Evolutionary conservation across 2,888 invertebrate genomes (phyloP).

Genomic region (Dasypogon diadema): DNA sequence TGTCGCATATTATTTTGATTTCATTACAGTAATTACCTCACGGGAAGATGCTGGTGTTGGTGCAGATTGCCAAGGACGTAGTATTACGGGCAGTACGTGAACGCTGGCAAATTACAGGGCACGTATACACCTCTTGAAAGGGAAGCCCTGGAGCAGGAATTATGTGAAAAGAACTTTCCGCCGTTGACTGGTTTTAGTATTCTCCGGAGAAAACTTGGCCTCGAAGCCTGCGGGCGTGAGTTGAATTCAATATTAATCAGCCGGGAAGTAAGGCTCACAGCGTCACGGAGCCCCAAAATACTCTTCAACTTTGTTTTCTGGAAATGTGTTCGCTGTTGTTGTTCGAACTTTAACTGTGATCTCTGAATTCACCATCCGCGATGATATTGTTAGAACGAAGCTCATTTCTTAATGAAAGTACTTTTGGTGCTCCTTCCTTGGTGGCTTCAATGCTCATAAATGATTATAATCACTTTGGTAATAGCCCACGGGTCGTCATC

Average conservation of each 20-base stretch:
- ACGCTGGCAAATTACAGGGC: slow-evolving; percentile 2
- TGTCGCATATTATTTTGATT: slow-evolving; percentile 52
- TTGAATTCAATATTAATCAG: slow-evolving; percentile 52
- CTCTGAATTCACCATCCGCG: slow-evolving; percentile 9
- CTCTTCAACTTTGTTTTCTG: neutral
- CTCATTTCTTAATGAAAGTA: slow-evolving; percentile 22
- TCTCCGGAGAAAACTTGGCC: slow-evolving; percentile 40
- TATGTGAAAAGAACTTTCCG: slow-evolving; percentile 52
- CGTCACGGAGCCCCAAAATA: neutral
- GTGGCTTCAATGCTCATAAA: slow-evolving; percentile 21
- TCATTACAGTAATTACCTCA: slow-evolving; percentile 46
- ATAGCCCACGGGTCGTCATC: neutral
- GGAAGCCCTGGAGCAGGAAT: slow-evolving; percentile 43
- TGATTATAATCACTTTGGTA: slow-evolving; percentile 38
- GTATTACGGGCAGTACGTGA: slow-evolving; percentile 19
- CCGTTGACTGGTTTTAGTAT: slow-evolving; percentile 46
- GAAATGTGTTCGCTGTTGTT: neutral
- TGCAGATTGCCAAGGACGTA: neutral
- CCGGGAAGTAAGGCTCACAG: neutral
- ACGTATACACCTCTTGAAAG: slow-evolving; percentile 43
- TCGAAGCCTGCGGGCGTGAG: slow-evolving; percentile 50
- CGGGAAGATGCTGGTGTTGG: neutral
- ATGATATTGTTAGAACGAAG: neutral
- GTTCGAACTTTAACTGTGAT: slow-evolving; percentile 14
- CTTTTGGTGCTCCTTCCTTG: neutral